Percentiles rank a stretch among this genome's conserved stretches.
These are phyloP conservation scores for Sorex fumeus DNA, from an alignment of 2,113 vertebrate genomes.

Conservation along the genomic window DNA sequence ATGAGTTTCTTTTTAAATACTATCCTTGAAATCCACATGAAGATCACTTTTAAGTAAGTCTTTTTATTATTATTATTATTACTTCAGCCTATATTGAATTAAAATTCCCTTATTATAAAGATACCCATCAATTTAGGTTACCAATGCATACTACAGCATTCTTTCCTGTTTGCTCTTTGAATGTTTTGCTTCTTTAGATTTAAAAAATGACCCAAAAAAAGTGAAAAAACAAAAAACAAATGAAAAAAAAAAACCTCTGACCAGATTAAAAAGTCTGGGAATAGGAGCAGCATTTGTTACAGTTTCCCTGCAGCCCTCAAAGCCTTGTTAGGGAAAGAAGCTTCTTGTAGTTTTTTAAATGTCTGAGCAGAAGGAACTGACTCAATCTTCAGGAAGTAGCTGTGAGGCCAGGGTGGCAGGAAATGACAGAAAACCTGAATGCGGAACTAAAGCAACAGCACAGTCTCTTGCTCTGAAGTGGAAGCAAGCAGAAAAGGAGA, in stretches of 20 bases:
- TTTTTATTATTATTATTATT: conserved; percentile 31
- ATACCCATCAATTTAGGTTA: background rate
- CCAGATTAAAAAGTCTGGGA: conserved; percentile 16
- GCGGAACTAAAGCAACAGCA: conserved; percentile 79
- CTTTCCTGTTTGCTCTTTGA: background rate
- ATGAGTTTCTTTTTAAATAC: conserved; percentile 29
- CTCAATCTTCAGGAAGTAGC: conserved; percentile 84
- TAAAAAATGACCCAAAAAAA: background rate
- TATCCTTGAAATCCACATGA: background rate
- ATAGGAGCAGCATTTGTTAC: background rate
- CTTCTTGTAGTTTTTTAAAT: conserved; percentile 47
- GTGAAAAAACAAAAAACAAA: no score
- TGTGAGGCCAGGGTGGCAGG: conserved; percentile 78
- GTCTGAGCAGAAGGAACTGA: conserved; percentile 80
- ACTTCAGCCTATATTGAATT: background rate
- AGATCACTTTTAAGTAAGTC: background rate
- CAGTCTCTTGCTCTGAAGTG: conserved; percentile 63
- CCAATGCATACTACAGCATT: no score
- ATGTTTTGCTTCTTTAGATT: background rate
- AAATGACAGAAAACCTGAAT: conserved; percentile 84
- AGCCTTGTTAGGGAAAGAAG: conserved; percentile 53
- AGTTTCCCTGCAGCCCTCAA: conserved; percentile 19
- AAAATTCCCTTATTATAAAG: background rate
- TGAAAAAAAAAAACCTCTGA: background rate
- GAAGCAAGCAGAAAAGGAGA: conserved; percentile 33